phyloP scores from a whole-genome alignment of 2,797 vertebrate species.

The Pseudomugil gertrudae region DNA sequence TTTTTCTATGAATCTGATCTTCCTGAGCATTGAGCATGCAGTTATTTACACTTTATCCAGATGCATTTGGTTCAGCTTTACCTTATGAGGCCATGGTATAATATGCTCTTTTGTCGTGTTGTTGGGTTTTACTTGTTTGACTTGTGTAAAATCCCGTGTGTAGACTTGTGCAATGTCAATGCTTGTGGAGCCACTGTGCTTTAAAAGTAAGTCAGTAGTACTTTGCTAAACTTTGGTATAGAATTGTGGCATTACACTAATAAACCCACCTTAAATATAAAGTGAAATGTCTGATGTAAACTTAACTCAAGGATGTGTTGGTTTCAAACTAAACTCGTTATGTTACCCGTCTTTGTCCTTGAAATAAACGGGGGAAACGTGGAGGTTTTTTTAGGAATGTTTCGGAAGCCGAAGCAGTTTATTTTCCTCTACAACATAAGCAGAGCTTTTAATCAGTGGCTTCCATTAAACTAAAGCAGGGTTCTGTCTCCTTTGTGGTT shows the following conservation, averaged over 20 bases:
- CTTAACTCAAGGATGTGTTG: slow-evolving; percentile 27
- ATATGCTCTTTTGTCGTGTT: slow-evolving; percentile 59
- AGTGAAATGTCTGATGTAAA: slow-evolving; percentile 56
- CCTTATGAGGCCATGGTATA: slow-evolving; percentile 39
- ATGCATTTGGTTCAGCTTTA: slow-evolving; percentile 59
- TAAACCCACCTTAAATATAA: slow-evolving; percentile 71
- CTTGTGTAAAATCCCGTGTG: slow-evolving; percentile 51
- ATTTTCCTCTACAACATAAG: slow-evolving; percentile 32
- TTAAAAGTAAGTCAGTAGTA: slow-evolving; percentile 51
- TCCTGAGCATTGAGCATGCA: slow-evolving; percentile 73
- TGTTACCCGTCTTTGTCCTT: slow-evolving; percentile 14
- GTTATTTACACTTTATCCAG: slow-evolving; percentile 55
- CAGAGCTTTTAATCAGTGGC: slow-evolving; percentile 52
- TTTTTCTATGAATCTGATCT: slow-evolving; percentile 80
- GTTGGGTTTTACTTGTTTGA: slow-evolving; percentile 58
- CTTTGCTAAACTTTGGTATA: slow-evolving; percentile 64
- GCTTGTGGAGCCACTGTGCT: slow-evolving; percentile 54
- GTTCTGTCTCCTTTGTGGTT: slow-evolving; percentile 44
- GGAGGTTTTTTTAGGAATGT: slow-evolving; percentile 8
- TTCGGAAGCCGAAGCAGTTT: slow-evolving; percentile 16
- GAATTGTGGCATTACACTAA: slow-evolving; percentile 65
- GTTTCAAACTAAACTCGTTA: slow-evolving; percentile 10
- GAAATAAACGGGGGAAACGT: background rate
- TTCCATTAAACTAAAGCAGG: slow-evolving; percentile 48
- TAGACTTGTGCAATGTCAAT: slow-evolving; percentile 51